Evolutionary conservation across 2,797 vertebrate species (phyloP), one percentile per base, ranked within the genome.

Genomic region (Betta splendens): DNA sequence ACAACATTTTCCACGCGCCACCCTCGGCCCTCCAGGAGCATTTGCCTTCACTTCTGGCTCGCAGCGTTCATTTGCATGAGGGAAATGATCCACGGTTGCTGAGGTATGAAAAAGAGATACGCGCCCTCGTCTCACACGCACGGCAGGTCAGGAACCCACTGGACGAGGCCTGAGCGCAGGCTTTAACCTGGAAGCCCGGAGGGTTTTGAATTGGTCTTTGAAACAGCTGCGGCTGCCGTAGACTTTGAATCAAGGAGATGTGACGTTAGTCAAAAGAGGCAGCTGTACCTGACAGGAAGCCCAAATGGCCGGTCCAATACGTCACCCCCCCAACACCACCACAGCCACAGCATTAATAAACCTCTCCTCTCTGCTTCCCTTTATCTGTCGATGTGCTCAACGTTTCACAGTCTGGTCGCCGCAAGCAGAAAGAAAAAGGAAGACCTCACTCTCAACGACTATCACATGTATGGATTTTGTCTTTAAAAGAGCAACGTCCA

Each of bases 1-100:
- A 87, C 82, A 85, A 88, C 83, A 87, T 87, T 91, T 93, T 92
- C 89, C 90, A 91, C 86, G 75, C 64, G 56, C 69, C 77, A 61
- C 77, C 72, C 62, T 80, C 76, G 74, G 80, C 60, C 73, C 53
- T 84, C 75, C 84, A 83, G 47, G 60, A 66, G 80, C 77, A 88
- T 87, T 89, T 88, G 85, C 85, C 67, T 89, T 84, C 58, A 65
- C 72, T 52, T 77, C 81, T 81, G 44, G 48, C 70, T 79, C 59
- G 67, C 57, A 76, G 79, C 61, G 25, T 79, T 78, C 70, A 87
- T 92, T 93, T 93, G 88, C 90, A 92, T 92, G 71, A 91, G 84
- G 91, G 85, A 92, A 93, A 91, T 91, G 78, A 89, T 79, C 60
- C 37, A 12, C 65, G 65, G 71, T 69, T 73, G 75, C 64, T 52